Evolutionary conservation across 2,888 invertebrate species (phyloP).

Genomic region (Xestia sexstrigata): DNA sequence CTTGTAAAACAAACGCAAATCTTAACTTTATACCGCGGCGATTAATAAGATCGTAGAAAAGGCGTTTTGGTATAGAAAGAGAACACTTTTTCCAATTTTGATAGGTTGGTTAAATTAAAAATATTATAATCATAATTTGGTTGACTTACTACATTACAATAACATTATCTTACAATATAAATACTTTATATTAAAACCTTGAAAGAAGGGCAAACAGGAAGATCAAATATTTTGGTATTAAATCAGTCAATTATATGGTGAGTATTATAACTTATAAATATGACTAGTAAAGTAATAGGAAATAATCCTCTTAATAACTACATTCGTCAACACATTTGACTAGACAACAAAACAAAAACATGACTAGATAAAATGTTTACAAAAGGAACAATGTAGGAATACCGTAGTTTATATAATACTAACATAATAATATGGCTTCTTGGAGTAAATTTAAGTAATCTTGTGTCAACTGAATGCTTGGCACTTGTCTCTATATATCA

Average conservation of each 20-base stretch:
- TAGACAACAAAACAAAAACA: conserved; percentile 45
- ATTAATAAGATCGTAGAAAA: background rate
- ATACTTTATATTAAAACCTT: conserved; percentile 34
- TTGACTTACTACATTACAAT: conserved; percentile 17
- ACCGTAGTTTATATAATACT: background rate
- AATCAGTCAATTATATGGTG: conserved; percentile 62
- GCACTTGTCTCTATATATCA: conserved; percentile 39
- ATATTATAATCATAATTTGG: background rate
- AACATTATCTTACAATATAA: conserved; percentile 29
- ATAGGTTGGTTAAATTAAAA: background rate
- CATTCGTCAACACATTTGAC: conserved; percentile 36
- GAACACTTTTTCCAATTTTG: background rate
- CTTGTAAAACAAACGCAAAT: background rate
- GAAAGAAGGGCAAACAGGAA: conserved; percentile 54
- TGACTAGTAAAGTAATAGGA: conserved; percentile 55
- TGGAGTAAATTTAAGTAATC: conserved; percentile 18
- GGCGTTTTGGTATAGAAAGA: background rate
- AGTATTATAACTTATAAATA: conserved; percentile 57
- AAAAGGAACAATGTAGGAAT: conserved; percentile 35
- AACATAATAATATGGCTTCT: conserved; percentile 14
- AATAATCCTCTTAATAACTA: conserved; percentile 45
- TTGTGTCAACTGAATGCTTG: conserved; percentile 21
- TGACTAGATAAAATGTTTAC: conserved; percentile 60
- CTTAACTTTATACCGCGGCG: background rate
- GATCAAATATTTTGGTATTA: conserved; percentile 49